Evolutionary conservation across 2,797 vertebrate genomes (phyloP), one percentile per base, ranked within the genome.

Genomic region (Apogon hyalosoma): DNA sequence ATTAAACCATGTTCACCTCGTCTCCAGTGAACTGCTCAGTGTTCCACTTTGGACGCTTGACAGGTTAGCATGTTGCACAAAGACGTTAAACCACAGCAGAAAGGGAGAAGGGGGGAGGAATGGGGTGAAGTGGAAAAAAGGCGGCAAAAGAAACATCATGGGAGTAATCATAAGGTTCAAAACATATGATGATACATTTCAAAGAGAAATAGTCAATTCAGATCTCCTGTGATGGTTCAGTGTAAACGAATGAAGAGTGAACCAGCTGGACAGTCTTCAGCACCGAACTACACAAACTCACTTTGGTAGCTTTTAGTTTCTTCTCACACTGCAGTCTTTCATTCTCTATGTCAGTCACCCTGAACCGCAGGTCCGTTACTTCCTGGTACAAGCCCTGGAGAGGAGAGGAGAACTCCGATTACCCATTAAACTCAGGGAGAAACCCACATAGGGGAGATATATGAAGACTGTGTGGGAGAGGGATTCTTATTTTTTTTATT

Each of bases 241-340:
- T 31, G 12, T 19, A 45, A 39, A 33, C 45, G 3, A 45, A 33
- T 6, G 31, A 48, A 19, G 28, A 46, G 38, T 31, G 12, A 5
- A 18, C n/a, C 62, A 12, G 48, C 19, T 52, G 53, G 33, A 45
- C 4, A 18, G 40, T 52, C 60, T 48, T 42, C 19, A 46, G 12
- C 18, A 13, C 9, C 31, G 36, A 73, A 36, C 45, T 14, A 5
- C 16, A 39, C 5, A 76, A 42, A 82, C 95, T 95, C 93, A 98
- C 97, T 93, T 95, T 96, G 61, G 94, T 95, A 1, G 92, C 91
- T 85, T 94, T 94, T 49, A 97, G 93, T 75, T 96, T 96, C 90
- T 95, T 96, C 84, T 98, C 97, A 82, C 96, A 96, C 80, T 95
- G 96, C 33, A 96, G 87, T 70, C 93, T 94, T 79, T 98, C 96